Conservation (phyloP, 2,113 vertebrate genomes). For the Balaenoptera acutorostrata region DNA sequence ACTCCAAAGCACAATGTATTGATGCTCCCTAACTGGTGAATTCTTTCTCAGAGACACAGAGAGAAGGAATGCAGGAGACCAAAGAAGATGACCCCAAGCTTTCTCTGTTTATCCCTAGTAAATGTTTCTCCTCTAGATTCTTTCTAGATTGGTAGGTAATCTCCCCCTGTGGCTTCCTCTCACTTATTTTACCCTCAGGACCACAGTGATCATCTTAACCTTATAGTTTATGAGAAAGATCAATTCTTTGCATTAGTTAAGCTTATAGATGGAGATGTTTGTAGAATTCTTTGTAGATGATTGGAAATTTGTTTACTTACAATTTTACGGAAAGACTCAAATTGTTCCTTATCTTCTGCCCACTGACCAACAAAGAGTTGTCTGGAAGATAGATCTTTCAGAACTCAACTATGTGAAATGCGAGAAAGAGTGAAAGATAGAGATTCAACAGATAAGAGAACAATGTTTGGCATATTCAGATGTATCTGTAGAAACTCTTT, state of each 20-base stretch:
- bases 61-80: background rate
- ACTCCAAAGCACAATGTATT: background rate
- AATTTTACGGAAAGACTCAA: background rate
- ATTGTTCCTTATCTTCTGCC: background rate
- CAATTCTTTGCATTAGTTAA: background rate
- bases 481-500: background rate
- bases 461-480: background rate
- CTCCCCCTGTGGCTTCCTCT: background rate
- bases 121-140: background rate
- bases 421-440: background rate
- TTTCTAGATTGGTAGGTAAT: background rate
- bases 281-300: background rate
- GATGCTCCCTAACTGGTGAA: background rate
- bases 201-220: accelerated
- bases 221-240: background rate
- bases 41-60: background rate
- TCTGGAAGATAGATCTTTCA: background rate
- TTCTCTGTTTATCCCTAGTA: too few relatives aligned
- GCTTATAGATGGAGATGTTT: background rate
- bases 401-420: background rate
- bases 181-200: background rate
- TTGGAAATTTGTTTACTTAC: background rate
- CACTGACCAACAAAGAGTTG: background rate
- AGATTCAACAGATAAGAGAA: background rate
- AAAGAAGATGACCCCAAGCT: background rate